Evolutionary conservation across 2,113 vertebrate genomes (phyloP), one percentile per base, ranked within the genome.

Genomic region (Zootoca vivipara): DNA sequence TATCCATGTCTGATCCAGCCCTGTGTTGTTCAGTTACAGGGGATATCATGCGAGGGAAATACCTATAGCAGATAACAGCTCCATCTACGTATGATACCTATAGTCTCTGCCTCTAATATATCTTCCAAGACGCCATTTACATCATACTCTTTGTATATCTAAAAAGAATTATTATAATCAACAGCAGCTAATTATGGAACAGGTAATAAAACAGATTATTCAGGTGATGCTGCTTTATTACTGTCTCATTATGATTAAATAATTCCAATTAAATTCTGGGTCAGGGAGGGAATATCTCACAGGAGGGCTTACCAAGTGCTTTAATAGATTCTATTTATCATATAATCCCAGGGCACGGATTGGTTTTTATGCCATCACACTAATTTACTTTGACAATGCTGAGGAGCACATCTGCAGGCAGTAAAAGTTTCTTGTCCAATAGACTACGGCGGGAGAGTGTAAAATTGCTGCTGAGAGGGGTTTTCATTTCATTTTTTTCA

Each of bases 211-310:
- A 90, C 89, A 94, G 94, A 93, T 96, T 96, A 95, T 95, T 96
- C 96, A 96, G 96, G 95, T 96, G 93, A 93, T 92, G 95, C 96
- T 94, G 96, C 95, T 96, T 95, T 96, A 95, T 96, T 96, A 95
- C 89, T 81, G 93, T 92, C 96, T 96, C 94, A 92, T 96, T 96
- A 96, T 93, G 95, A 96, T 96, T 95, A 93, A 96, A 94, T 95
- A 96, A 96, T 96, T 96, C 95, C 93, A 93, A 95, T 97, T 96
- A 96, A 96, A 93, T 94, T 95, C 91, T 87, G 89, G 95, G 95
- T 95, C 96, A 94, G 91, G 93, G 95, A 95, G 92, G 81, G 93
- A 96, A 94, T 95, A 91, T 95, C 96, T 96, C 95, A 91, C 94
- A 95, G 92, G 96, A 96, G 96, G 92, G 87, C 93, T 95, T 96